Conservation (phyloP, 2,113 vertebrate genomes). For the Cyprinus carpio region DNA sequence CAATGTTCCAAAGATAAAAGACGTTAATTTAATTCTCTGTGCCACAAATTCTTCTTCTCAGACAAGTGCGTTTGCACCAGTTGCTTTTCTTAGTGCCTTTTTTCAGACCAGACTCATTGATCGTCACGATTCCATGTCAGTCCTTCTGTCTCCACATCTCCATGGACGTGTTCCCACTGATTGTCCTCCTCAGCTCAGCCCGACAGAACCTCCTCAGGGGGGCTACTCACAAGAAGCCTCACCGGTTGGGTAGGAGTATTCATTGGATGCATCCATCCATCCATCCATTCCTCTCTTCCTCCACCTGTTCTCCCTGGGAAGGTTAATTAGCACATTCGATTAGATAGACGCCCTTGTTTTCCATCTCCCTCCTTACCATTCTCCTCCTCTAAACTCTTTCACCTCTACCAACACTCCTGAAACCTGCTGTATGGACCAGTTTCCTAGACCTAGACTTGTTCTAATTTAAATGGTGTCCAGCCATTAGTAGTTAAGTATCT, state of each 20-base stretch:
- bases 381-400: conserved; percentile 33
- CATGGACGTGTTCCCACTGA: conserved; percentile 57
- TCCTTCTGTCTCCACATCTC: conserved; percentile 53
- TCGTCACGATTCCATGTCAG: background rate
- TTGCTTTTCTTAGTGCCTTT: conserved; percentile 8
- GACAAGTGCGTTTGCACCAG: background rate
- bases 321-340: conserved; percentile 74
- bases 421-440: background rate
- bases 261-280: conserved; percentile 64
- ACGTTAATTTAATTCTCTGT: background rate
- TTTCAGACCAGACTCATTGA: conserved; percentile 14
- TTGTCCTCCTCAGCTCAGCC: conserved; percentile 65
- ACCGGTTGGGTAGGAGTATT: conserved; percentile 62
- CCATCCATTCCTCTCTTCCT: conserved; percentile 47
- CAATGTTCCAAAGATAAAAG: conserved; percentile 37
- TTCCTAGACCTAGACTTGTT: background rate
- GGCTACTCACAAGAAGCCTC: conserved; percentile 56
- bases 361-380: background rate
- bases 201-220: conserved; percentile 61
- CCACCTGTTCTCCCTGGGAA: conserved; percentile 62
- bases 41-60: conserved; percentile 1
- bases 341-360: conserved; percentile 50
- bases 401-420: background rate
- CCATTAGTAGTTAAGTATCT: background rate
- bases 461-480: background rate